These are phyloP conservation scores for Speoplatyrhinus poulsoni DNA, from an alignment of 2,113 vertebrate genomes.

Conservation along the genomic window DNA sequence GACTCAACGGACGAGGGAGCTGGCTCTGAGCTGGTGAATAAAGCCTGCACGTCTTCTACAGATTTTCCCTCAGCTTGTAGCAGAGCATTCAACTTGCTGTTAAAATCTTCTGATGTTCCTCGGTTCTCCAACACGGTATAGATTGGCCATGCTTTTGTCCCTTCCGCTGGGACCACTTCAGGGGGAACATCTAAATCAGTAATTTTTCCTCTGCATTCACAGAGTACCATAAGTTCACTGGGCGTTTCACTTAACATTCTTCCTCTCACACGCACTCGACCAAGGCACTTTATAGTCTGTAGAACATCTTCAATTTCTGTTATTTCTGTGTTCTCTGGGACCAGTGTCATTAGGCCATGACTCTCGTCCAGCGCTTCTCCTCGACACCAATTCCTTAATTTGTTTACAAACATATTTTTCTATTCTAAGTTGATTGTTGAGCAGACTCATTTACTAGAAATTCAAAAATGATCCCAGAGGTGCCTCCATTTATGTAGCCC, in stretches of 20 bases:
- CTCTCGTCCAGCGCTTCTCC: neutral
- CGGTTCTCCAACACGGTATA: neutral
- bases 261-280: neutral
- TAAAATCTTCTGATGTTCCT: neutral
- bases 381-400: slow-evolving; percentile 2
- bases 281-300: slow-evolving; percentile 2
- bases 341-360: neutral
- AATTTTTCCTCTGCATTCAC: neutral
- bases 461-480: no score
- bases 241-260: neutral
- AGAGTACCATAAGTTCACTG: neutral
- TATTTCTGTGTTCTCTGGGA: neutral
- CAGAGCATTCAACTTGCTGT: neutral
- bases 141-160: neutral
- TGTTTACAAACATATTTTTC: neutral
- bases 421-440: no score
- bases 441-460: no score
- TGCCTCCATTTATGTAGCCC: neutral
- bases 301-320: neutral
- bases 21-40: neutral
- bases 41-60: neutral
- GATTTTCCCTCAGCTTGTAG: neutral
- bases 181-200: neutral
- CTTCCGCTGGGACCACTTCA: neutral
- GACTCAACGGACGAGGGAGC: neutral